Conservation (phyloP, 2,888 invertebrate genomes). For the Limnephilus lunatus region DNA sequence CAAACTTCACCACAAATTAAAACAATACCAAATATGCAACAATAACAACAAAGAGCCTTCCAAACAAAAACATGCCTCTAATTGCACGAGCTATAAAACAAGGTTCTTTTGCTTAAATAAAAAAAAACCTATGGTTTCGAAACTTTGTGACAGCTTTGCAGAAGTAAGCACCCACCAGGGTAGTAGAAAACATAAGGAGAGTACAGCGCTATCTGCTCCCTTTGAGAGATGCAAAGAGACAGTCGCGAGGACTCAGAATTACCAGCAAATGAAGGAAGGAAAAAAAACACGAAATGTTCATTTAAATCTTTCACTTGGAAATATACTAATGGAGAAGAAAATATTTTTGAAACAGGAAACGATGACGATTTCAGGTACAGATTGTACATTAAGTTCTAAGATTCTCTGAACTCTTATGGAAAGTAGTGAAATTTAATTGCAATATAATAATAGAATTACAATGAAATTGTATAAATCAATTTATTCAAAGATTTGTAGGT, state of each 20-base stretch:
- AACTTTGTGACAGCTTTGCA: neutral
- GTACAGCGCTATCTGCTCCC: neutral
- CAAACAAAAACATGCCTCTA: no score
- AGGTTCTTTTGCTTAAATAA: no score
- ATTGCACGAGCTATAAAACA: no score
- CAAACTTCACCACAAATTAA: no score
- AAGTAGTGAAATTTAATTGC: no score
- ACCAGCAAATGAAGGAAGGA: constrained; percentile 11
- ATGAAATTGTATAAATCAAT: no score
- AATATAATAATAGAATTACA: neutral
- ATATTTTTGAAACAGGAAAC: neutral
- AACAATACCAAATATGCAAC: no score
- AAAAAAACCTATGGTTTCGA: neutral
- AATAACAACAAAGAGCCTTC: no score
- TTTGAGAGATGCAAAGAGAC: constrained; percentile 35
- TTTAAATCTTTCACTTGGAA: constrained; percentile 11
- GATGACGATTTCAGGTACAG: neutral
- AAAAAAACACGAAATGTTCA: neutral
- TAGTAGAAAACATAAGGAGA: neutral
- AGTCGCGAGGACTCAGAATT: neutral
- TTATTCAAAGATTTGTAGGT: no score
- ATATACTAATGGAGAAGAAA: neutral
- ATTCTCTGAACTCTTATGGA: no score
- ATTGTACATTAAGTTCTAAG: neutral
- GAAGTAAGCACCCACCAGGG: neutral